These are phyloP conservation scores for Macrosiphum euphorbiae DNA, from an alignment of 2,888 invertebrate genomes.

Conservation along the genomic window DNA sequence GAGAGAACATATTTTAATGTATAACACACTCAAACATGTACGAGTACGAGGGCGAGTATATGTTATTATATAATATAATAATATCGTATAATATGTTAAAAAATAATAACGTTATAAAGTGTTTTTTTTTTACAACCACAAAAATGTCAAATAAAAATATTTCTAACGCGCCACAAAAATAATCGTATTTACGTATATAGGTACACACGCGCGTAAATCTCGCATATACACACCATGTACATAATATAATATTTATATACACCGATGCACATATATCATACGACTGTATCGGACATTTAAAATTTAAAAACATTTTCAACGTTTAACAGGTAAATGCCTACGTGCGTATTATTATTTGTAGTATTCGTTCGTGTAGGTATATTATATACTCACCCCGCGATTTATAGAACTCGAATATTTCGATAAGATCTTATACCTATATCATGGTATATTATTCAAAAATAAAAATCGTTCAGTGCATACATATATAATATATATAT, in stretches of 20 bases:
- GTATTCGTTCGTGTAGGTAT: neutral
- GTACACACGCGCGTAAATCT: neutral
- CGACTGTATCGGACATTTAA: neutral
- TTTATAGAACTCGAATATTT: neutral
- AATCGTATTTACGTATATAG: neutral
- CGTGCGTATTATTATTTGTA: neutral
- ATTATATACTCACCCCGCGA: neutral
- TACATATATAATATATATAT: neutral
- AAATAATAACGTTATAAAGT: neutral
- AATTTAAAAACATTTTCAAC: constrained; percentile 5
- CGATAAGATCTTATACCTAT: neutral
- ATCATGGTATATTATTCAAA: neutral
- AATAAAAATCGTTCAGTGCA: neutral
- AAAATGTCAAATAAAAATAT: neutral
- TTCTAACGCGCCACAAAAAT: neutral
- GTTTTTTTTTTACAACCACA: neutral
- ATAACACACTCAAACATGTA: neutral
- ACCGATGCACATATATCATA: neutral
- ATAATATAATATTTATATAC: constrained; percentile 2
- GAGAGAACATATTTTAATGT: neutral
- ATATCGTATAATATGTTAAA: neutral
- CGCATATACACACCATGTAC: neutral
- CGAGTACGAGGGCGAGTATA: neutral
- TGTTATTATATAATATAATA: neutral
- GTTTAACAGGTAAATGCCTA: neutral